These are phyloP conservation scores for Ianthella basta DNA, from an alignment of 37 sponge, comb jelly and placozoan species.

Conservation along the genomic window DNA sequence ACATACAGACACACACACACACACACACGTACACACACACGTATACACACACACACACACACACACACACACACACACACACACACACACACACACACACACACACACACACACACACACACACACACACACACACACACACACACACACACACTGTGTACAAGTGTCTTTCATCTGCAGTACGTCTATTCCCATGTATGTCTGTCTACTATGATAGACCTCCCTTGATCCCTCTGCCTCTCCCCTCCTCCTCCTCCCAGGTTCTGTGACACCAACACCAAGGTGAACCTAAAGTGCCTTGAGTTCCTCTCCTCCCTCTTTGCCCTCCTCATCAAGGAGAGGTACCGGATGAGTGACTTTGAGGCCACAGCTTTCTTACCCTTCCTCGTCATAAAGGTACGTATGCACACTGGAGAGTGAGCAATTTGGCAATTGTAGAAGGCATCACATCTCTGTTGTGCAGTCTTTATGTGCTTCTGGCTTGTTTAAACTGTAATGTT, in stretches of 20 bases:
- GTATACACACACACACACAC: background rate
- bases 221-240: no score
- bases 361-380: slow-evolving; percentile 87
- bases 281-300: slow-evolving; percentile 82
- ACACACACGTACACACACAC: no score
- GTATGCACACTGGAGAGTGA: background rate
- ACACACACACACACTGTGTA: background rate
- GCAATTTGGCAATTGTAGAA: no score
- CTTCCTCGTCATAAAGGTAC: slow-evolving; percentile 78
- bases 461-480: no score
- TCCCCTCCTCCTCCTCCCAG: background rate
- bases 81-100: slow-evolving; percentile 45
- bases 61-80: slow-evolving; percentile 14
- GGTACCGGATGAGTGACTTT: slow-evolving; percentile 74
- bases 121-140: background rate
- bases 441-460: no score
- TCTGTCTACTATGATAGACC: no score
- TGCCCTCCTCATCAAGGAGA: slow-evolving; percentile 44
- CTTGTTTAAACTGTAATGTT: no score
- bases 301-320: slow-evolving; percentile 77
- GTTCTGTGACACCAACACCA: slow-evolving; percentile 81
- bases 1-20: background rate
- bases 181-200: background rate
- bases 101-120: slow-evolving; percentile 29
- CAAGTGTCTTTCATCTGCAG: background rate